Evolutionary conservation across 2,113 vertebrate genomes (phyloP).

Genomic region (Bambusicola thoracicus): DNA sequence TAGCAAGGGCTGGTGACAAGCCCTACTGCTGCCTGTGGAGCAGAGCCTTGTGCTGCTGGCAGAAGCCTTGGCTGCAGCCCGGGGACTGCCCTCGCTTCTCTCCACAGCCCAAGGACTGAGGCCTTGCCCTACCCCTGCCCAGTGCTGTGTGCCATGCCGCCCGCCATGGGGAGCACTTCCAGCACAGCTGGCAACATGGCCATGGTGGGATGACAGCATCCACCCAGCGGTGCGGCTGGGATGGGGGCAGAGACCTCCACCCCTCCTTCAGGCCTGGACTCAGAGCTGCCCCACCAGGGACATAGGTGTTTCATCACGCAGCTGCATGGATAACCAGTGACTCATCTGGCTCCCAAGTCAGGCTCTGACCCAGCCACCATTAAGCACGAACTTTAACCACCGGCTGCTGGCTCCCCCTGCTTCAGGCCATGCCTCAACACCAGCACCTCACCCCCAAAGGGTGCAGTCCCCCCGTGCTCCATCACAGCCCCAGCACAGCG

Average conservation of each 20-base stretch:
- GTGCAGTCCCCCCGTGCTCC: accelerated
- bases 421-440: neutral
- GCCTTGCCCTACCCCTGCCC: no score
- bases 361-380: neutral
- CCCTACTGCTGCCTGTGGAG: neutral
- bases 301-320: accelerated
- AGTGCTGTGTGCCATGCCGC: no score
- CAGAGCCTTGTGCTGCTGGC: accelerated
- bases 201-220: no score
- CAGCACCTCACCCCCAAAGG: neutral
- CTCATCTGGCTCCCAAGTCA: neutral
- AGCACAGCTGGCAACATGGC: no score
- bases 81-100: no score
- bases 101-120: no score
- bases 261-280: neutral
- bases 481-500: accelerated
- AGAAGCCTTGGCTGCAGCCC: neutral
- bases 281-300: neutral
- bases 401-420: neutral
- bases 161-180: no score
- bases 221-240: no score
- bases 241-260: no score
- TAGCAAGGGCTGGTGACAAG: neutral
- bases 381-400: neutral
- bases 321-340: neutral